Base-by-base conservation (phyloP, 37 sponge, comb jelly and placozoan species). In the Diacarnus erythraeanus region DNA sequence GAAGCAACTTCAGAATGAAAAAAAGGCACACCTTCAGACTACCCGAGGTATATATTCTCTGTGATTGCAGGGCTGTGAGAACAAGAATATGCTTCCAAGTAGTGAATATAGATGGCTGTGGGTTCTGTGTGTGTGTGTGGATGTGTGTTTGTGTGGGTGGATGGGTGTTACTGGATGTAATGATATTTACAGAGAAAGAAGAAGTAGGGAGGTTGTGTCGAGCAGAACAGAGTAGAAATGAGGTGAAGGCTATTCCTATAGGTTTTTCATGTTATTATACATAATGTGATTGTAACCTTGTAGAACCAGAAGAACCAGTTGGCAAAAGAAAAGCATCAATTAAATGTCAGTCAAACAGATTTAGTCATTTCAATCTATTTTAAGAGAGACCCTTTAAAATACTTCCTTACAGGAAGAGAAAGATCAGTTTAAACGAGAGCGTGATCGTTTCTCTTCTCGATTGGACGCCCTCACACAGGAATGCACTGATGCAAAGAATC, bases 121-220 rank as follows among this genome's bases (percentile, higher is more conserved):
- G 6, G 51, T 47, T 47, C 10, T 47, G 51, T 47, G 51, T 47
- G 12, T 12, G 6, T 47, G 12, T 47, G 12, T 12, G 12, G 12
- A 47, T 47, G 12, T 47, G 12, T 47, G n/a, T n/a, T n/a, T n/a
- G n/a, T n/a, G n/a, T n/a, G n/a, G n/a, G n/a, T n/a, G n/a, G n/a
- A n/a, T n/a, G n/a, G n/a, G n/a, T n/a, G n/a, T n/a, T n/a, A n/a
- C n/a, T n/a, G n/a, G n/a, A n/a, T n/a, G n/a, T 10, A 59, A 17
- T 59, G 4, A 59, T 31, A 65, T 65, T 65, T 65, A 12, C 34
- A 65, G 66, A 65, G 34, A 65, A 65, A 65, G 33, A 31, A 30
- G 66, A 65, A 65, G 3, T 65, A 18, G 34, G 5, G 35, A 65
- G 66, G 33, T 17, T 34, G 66, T 30, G 34, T 31, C 66, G 33